Evolutionary conservation across 2,797 vertebrate genomes (phyloP).

Genomic region (Uromys caudimaculatus): DNA sequence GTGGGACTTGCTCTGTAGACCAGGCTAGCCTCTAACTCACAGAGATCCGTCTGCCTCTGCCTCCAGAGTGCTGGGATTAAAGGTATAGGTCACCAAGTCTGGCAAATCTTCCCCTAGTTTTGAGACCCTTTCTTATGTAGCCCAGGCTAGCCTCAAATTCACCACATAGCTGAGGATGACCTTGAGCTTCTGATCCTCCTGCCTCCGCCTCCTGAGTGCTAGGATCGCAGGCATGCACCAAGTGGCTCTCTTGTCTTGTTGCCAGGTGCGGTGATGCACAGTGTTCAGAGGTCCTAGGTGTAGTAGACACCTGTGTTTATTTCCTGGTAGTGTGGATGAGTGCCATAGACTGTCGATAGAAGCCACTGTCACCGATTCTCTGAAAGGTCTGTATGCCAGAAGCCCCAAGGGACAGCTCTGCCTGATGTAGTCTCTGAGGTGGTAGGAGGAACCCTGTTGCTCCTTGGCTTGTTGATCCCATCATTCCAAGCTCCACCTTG

Average conservation of each 20-base stretch:
- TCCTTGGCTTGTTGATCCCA: neutral
- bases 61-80: neutral
- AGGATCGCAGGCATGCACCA: neutral
- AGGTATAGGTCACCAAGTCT: neutral
- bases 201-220: neutral
- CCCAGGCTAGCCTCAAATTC: neutral
- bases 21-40: neutral
- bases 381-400: neutral
- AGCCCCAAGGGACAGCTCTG: neutral
- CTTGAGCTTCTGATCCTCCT: neutral
- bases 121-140: neutral
- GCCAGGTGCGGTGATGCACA: no score
- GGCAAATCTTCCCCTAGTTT: neutral
- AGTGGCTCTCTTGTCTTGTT: neutral
- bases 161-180: neutral
- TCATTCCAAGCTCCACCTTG: neutral
- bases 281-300: accelerated
- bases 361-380: no score
- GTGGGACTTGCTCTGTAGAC: neutral
- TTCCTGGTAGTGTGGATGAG: no score
- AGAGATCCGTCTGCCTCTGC: neutral
- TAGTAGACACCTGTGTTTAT: neutral
- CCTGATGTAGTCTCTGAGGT: neutral
- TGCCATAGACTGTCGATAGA: no score
- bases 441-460: neutral